Conservation (phyloP, 2,113 vertebrate genomes). For the Origma solitaria region DNA sequence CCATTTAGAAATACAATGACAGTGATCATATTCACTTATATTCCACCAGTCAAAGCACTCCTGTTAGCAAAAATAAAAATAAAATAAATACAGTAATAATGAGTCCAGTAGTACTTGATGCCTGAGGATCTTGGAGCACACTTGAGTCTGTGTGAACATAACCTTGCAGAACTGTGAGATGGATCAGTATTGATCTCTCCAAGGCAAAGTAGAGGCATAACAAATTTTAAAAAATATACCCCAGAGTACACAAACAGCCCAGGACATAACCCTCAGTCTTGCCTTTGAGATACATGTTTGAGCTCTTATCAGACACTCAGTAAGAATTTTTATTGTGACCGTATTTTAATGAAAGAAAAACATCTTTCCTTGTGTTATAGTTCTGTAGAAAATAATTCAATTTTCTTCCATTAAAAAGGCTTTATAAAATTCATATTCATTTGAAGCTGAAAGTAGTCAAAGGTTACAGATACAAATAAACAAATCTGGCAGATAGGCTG, state of each 20-base stretch:
- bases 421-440: background rate
- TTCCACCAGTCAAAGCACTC: background rate
- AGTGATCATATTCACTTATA: background rate
- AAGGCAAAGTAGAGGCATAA: background rate
- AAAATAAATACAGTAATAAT: background rate
- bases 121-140: background rate
- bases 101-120: background rate
- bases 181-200: background rate
- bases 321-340: background rate
- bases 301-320: background rate
- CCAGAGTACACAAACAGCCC: background rate
- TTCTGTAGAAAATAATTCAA: background rate
- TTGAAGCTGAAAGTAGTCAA: background rate
- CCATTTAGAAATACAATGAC: background rate
- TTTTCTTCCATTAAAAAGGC: background rate
- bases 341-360: background rate
- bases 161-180: background rate
- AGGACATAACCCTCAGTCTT: background rate
- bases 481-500: background rate
- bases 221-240: background rate
- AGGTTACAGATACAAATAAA: background rate
- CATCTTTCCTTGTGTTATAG: background rate
- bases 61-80: background rate
- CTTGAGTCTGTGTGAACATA: background rate
- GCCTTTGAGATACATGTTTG: background rate